These are phyloP conservation scores for Catostylus mosaicus DNA, from an alignment of 30 jellyfish, hydroid and myxozoan genomes.

Conservation along the genomic window DNA sequence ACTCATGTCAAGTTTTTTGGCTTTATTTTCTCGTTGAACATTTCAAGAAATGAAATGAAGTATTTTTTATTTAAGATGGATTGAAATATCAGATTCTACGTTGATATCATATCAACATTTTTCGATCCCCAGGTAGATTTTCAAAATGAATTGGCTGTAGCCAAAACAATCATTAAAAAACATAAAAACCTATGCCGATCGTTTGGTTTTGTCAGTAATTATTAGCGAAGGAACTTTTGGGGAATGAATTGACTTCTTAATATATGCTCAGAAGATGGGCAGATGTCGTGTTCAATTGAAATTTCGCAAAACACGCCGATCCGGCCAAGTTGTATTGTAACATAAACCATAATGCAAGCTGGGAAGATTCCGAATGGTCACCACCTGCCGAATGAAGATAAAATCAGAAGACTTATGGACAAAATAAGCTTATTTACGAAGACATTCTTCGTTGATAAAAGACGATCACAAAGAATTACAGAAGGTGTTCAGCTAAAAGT, in stretches of 20 bases:
- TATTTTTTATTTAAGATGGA: not conserved
- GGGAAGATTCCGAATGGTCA: slow-evolving; percentile 3
- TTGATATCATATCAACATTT: no score
- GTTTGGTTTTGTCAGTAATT: not conserved
- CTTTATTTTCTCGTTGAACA: not conserved
- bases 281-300: not conserved
- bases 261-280: not conserved
- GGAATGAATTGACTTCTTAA: not conserved
- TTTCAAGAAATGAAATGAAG: not conserved
- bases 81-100: not conserved
- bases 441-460: not conserved
- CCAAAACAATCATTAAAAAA: not conserved
- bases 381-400: slow-evolving; percentile 13
- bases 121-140: no score
- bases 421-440: not conserved
- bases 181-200: not conserved
- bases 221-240: not conserved
- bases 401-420: not conserved
- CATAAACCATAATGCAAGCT: not conserved
- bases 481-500: not conserved
- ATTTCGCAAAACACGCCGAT: not conserved
- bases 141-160: no score
- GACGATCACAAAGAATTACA: not conserved
- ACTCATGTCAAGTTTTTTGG: not conserved
- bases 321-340: not conserved